Base-by-base conservation (phyloP, 2,888 invertebrate genomes). In the Plagodis pulveraria region DNA sequence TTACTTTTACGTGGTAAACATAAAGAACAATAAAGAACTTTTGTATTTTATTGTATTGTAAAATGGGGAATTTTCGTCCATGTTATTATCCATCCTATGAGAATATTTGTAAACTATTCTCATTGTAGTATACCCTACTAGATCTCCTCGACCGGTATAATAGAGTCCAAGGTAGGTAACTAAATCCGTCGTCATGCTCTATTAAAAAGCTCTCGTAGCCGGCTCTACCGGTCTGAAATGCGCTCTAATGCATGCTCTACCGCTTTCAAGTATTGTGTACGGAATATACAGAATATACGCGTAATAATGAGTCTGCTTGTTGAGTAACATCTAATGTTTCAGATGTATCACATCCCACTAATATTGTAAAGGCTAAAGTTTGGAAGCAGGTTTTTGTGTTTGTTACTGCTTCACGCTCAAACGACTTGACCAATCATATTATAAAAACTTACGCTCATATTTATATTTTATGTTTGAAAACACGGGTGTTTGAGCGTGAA, bases 121-220 rank as follows among this genome's bases (percentile, higher is more conserved):
- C 1, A 22, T 22, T 2, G 22, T 22, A 22, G 22, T 22, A 22
- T 22, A 4, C 22, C 22, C 22, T 22, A 22, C 22, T 22, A 22
- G 22, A 22, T 4, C 22, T 22, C 5, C 36, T 4, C 2, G 0
- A 7, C 36, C 5, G 7, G 12, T 34, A 36, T 40, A 50, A 34
- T 58, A 48, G 46, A 45, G 42, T 47, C 7, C 38, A 52, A 52
- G 49, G 38, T 50, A 40, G 34, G 69, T 58, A 62, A 65, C 62
- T 38, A 48, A 63, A 73, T 59, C 61, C n/a, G 49, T 63, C 10
- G 74, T 67, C 58, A 64, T 61, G 78, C 77, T 76, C 78, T 78
- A 78, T 75, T 78, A 73, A 77, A 67, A 74, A 59, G 54, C 67
- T 64, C 71, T 70, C 53, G 42, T 59, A 51, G 58, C 59, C 51